Evolutionary conservation across 2,888 invertebrate genomes (phyloP).

Genomic region (Agrotis segetum): DNA sequence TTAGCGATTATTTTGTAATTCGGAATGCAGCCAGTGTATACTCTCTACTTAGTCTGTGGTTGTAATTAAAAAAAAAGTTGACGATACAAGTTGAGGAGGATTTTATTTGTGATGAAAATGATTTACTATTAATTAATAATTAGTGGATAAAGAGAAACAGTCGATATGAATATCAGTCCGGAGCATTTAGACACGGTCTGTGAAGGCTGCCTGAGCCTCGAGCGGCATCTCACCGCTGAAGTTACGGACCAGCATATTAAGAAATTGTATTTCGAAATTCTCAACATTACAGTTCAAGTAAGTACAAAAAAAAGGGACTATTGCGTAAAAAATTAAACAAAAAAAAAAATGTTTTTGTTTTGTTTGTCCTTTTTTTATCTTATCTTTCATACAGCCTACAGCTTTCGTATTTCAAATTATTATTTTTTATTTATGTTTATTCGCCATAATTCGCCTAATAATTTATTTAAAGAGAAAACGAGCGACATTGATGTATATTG

Average conservation of each 20-base stretch:
- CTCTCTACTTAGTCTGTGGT: no score
- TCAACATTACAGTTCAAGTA: slow-evolving; percentile 62
- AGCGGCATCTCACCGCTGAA: slow-evolving; percentile 63
- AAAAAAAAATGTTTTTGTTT: neutral
- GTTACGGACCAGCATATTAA: slow-evolving; percentile 65
- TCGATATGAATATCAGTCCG: slow-evolving; percentile 45
- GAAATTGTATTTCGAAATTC: slow-evolving; percentile 64
- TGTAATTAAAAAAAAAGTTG: slow-evolving; percentile 20
- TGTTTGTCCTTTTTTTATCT: neutral
- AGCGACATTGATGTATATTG: neutral
- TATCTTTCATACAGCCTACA: neutral
- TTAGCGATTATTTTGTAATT: no score
- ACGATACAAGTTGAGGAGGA: neutral
- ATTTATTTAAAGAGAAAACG: neutral
- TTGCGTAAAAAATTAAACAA: no score
- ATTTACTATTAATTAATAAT: slow-evolving; percentile 17
- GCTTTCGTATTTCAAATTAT: neutral
- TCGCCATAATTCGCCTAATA: no score
- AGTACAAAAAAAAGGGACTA: slow-evolving; percentile 55
- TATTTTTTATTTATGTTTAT: no score
- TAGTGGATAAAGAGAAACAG: slow-evolving; percentile 13
- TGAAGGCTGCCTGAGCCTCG: slow-evolving; percentile 73
- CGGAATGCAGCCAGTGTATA: no score
- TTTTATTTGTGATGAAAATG: slow-evolving; percentile 23
- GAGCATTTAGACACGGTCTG: slow-evolving; percentile 62